phyloP scores from a whole-genome alignment of 2,888 invertebrate genomes.

The Rhodophaea formosa region DNA sequence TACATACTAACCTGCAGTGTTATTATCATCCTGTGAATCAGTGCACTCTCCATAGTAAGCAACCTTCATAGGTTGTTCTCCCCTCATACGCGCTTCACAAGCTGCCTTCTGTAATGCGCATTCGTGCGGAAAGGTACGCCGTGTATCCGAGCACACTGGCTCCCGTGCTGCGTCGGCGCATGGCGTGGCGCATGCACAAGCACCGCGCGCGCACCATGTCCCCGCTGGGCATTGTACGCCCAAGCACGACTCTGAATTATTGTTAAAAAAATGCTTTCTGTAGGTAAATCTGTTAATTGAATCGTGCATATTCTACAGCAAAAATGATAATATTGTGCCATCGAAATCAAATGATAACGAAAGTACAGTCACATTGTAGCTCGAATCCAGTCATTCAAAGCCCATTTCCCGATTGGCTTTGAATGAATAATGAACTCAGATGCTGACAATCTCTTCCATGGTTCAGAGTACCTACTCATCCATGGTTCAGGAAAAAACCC shows the following conservation, averaged over 20 bases:
- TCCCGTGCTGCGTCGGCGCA: conserved; percentile 85
- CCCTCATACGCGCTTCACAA: conserved; percentile 85
- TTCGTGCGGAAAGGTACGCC: conserved; percentile 89
- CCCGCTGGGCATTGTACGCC: conserved; percentile 89
- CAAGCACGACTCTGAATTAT: conserved; percentile 85
- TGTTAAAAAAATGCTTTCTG: too few species aligned
- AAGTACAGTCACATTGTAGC: too few species aligned
- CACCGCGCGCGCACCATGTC: conserved; percentile 90
- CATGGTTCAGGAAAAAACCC: too few species aligned
- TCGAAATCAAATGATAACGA: too few species aligned
- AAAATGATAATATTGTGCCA: too few species aligned
- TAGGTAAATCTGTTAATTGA: too few species aligned
- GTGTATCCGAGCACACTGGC: conserved; percentile 89
- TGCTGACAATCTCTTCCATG: too few species aligned
- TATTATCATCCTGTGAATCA: conserved; percentile 83
- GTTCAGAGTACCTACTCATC: too few species aligned
- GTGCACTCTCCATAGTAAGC: conserved; percentile 89
- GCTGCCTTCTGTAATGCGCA: conserved; percentile 90
- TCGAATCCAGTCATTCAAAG: too few species aligned
- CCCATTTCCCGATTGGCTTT: too few species aligned
- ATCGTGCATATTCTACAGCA: too few species aligned
- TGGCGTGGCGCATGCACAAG: conserved; percentile 90
- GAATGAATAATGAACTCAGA: too few species aligned
- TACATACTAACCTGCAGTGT: conserved; percentile 25
- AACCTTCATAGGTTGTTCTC: conserved; percentile 75